phyloP scores from a whole-genome alignment of 2,888 invertebrate species.

The Drosophila yooni region DNA sequence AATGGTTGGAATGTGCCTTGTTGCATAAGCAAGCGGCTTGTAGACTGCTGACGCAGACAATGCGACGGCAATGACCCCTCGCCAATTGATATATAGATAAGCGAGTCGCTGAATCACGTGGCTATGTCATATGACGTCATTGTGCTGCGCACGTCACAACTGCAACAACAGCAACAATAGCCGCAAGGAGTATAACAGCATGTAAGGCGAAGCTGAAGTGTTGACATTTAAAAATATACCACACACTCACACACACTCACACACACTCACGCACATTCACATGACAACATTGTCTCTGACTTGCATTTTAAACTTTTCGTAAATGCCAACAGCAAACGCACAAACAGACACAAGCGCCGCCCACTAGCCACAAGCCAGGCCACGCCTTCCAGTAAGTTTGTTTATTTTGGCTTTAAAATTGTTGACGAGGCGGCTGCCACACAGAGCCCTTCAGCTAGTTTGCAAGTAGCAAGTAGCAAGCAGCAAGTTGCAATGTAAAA shows the following conservation, averaged over 20 bases:
- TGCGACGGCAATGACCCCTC: slow-evolving; percentile 62
- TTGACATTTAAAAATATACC: slow-evolving; percentile 68
- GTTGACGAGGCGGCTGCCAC: slow-evolving; percentile 11
- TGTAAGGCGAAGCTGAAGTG: slow-evolving; percentile 77
- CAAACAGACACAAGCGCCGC: slow-evolving; percentile 2
- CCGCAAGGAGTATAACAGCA: slow-evolving; percentile 22
- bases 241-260: slow-evolving; percentile 15
- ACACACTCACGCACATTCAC: background rate
- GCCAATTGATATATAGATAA: slow-evolving; percentile 60
- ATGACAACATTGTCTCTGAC: slow-evolving; percentile 43
- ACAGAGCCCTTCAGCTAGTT: slow-evolving; percentile 4
- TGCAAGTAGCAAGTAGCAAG: slow-evolving; percentile 26
- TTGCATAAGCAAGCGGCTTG: slow-evolving; percentile 16
- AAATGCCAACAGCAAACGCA: slow-evolving; percentile 52
- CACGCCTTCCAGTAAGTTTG: slow-evolving; percentile 14
- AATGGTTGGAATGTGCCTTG: background rate
- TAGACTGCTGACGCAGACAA: slow-evolving; percentile 57
- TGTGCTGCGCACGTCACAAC: slow-evolving; percentile 63
- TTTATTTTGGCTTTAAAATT: slow-evolving; percentile 32
- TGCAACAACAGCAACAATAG: slow-evolving; percentile 1
- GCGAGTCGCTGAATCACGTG: slow-evolving; percentile 29
- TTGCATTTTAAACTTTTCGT: slow-evolving; percentile 54
- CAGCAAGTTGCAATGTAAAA: slow-evolving; percentile 30
- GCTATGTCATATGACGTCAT: slow-evolving; percentile 61
- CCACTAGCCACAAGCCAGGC: slow-evolving; percentile 10